Conservation (phyloP, 2,888 invertebrate species). For the Leuctra nigra region DNA sequence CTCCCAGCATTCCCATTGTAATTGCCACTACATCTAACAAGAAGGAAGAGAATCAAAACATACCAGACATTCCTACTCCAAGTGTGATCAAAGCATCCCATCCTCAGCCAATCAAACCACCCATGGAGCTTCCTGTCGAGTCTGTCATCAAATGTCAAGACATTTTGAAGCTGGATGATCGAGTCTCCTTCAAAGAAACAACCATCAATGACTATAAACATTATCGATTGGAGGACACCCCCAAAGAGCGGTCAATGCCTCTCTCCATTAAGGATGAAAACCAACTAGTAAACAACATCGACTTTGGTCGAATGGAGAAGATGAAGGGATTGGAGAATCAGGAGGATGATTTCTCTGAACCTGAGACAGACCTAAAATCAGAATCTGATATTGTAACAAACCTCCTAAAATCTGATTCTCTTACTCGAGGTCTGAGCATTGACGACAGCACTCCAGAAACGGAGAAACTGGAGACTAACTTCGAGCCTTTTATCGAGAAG, state of each 20-base stretch:
- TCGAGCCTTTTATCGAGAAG: conserved; percentile 29
- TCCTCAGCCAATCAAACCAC: conserved; percentile 35
- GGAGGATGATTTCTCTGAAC: conserved; percentile 30
- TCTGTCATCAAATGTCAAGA: conserved; percentile 11
- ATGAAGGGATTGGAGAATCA: not conserved
- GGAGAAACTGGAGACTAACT: conserved; percentile 26
- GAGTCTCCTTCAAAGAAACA: not conserved
- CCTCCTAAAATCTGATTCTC: conserved; percentile 26
- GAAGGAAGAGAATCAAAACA: not conserved
- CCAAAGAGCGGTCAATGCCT: not conserved
- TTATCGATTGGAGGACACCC: not conserved
- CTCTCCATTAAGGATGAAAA: not conserved
- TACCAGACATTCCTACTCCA: too few species aligned
- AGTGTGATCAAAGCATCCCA: conserved; percentile 31
- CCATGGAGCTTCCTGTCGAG: conserved; percentile 35
- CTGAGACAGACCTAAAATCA: conserved; percentile 31
- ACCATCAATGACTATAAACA: conserved; percentile 8
- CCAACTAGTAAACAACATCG: conserved; percentile 10
- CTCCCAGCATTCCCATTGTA: not conserved
- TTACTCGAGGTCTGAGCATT: conserved; percentile 24
- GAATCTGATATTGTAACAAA: conserved; percentile 30
- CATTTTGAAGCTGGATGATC: not conserved
- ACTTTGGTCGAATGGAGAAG: conserved; percentile 1
- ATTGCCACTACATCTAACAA: not conserved
- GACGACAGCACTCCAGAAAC: conserved; percentile 19